Base-by-base conservation (phyloP, 92 coral and sea anemone species). In the Pocillopora grandis region DNA sequence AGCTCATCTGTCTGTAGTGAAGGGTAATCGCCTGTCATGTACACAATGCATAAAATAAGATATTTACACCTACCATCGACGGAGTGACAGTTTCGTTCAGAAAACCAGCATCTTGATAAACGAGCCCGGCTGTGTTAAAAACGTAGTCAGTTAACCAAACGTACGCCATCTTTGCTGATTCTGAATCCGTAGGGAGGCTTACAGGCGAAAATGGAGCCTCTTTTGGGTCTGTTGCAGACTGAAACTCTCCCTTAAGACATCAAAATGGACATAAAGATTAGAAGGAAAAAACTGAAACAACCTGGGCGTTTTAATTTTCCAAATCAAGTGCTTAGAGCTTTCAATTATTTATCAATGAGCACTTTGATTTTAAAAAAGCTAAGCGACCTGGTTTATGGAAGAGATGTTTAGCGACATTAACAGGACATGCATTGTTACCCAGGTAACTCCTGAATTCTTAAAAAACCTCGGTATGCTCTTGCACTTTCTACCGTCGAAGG, bases 71-170 rank as follows among this genome's bases (percentile, higher is more conserved):
- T 82, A 97, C 99, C 81, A 83, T 91, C 21, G 91, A 85, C 1
- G 91, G 86, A 10, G 90, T 97, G 66, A 97, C 84, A 20, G 98
- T 97, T 66, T 88, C 71, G 52, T 93, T 93, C 75, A 97, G 87
- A 37, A 81, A 52, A 20, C 98, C 98, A 27, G 94, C 95, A 71
- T 89, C 83, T 77, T 90, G 93, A 76, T 92, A 97, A 65, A 94
- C 99, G 71, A 94, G 76, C 20, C 98, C 95, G 33, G 98, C 99
- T 42, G 99, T 90, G 76, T 94, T 97, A 66, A 88, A 58, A 9
- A 94, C 92, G 84, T 94, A 97, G 80, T 97, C 99, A 13, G 99
- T 92, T 57, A 97, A 58, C 93, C 98, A 94, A 12, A 89, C 67
- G 71, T 93, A 97, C 9, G 89, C 89, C 99, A 94, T 97, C 78